These are phyloP conservation scores for Dasypus novemcinctus DNA, from an alignment of 2,113 vertebrate species.

Conservation along the genomic window DNA sequence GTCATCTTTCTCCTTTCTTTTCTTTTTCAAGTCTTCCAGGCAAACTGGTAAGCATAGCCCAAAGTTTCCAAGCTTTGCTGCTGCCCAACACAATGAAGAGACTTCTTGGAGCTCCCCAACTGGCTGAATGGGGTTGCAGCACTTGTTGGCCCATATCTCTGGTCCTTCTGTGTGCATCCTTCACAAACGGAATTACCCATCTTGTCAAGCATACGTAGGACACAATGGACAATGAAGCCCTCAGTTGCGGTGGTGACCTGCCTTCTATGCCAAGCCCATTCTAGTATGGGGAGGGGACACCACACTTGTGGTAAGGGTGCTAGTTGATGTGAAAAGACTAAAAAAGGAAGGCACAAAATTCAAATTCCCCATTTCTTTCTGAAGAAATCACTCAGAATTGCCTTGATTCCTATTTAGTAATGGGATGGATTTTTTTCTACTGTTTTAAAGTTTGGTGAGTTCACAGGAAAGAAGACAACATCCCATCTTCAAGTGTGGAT, in stretches of 20 bases:
- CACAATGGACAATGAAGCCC: slow-evolving; percentile 25
- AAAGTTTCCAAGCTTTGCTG: neutral
- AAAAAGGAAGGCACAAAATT: neutral
- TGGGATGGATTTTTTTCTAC: neutral
- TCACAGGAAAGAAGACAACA: slow-evolving; percentile 1
- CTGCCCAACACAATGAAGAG: neutral
- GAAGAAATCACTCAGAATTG: neutral
- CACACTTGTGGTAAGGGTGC: neutral
- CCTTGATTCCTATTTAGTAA: neutral
- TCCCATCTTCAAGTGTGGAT: neutral
- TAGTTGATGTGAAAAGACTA: neutral
- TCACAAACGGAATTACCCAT: slow-evolving; percentile 61
- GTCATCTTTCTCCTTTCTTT: neutral
- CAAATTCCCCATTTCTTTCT: neutral
- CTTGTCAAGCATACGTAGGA: slow-evolving; percentile 13
- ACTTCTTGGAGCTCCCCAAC: neutral
- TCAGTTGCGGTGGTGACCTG: neutral
- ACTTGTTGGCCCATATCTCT: neutral
- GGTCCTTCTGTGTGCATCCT: slow-evolving; percentile 21
- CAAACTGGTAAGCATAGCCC: neutral
- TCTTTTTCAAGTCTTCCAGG: neutral
- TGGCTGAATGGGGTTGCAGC: neutral
- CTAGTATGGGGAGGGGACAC: fast-evolving
- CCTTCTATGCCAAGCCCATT: neutral
- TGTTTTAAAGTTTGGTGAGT: neutral